These are phyloP conservation scores for Chrysodeixis includens DNA, from an alignment of 2,888 invertebrate genomes.

Conservation along the genomic window DNA sequence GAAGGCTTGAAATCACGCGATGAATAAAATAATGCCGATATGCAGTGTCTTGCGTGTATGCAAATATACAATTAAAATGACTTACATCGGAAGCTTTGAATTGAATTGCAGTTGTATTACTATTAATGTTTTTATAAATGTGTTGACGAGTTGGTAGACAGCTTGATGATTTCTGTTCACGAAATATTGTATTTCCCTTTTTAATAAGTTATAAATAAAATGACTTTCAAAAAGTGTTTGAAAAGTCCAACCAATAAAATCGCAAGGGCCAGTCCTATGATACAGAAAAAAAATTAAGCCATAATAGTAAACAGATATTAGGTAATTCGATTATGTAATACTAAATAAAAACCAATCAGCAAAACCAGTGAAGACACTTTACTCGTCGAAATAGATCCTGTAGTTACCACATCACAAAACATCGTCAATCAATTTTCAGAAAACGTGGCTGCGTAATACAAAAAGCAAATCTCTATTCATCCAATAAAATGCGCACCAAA, in stretches of 20 bases:
- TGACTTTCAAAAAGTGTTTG: no score
- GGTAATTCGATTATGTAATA: no score
- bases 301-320: no score
- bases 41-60: slow-evolving; percentile 47
- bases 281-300: no score
- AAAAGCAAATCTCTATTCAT: slow-evolving; percentile 23
- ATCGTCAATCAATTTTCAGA: background rate
- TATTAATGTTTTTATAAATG: slow-evolving; percentile 42
- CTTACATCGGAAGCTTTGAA: slow-evolving; percentile 34
- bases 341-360: no score
- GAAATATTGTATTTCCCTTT: no score
- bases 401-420: background rate
- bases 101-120: slow-evolving; percentile 22
- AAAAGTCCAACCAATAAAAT: no score
- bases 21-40: slow-evolving; percentile 40
- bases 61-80: slow-evolving; percentile 52
- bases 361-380: no score
- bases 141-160: background rate
- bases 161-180: no score
- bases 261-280: no score
- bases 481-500: slow-evolving; percentile 30
- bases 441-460: slow-evolving; percentile 3
- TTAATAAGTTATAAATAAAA: no score
- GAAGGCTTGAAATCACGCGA: slow-evolving; percentile 67
- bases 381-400: background rate